Base-by-base conservation (phyloP, 1,140 invertebrate species). In the Druon quercuslanigerum region DNA sequence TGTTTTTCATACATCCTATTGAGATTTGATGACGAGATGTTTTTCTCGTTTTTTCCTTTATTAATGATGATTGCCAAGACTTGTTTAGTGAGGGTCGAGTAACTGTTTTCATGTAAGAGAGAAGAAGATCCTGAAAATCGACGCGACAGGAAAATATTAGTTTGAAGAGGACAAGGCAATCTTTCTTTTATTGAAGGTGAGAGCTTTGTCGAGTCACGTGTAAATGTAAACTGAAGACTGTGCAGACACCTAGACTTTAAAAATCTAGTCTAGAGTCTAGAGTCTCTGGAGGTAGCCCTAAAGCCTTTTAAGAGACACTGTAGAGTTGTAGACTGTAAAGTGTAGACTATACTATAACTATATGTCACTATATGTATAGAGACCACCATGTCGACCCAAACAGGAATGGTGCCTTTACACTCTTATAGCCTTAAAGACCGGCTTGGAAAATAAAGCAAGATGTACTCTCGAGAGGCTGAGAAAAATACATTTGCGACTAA, bases 401-500 rank as follows among this genome's bases (percentile, higher is more conserved):
- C 40, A 46, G 40, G 40, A 46, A 46, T 46, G 8, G 40, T 46
- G 40, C 7, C 40, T 46, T 46, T 46, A 46, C 40, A 46, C 60
- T 33, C 40, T 66, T 33, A 40, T 66, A 66, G 25, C 8, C 25
- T 40, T 9, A 57, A 16, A 66, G 57, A 66, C 60, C 60, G 60
- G 60, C 60, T 66, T 40, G 60, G 40, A 66, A 66, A 66, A 77
- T 76, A 80, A 73, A 79, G 50, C 75, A 70, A 82, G 57, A 71
- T 60, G 71, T 17, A 70, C 40, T 57, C 12, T 50, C 14, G n/a
- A n/a, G n/a, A 50, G 73, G 20, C 33, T 16, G 73, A 54, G 76
- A 85, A 84, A 84, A 85, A 85, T 79, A 76, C 71, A 84, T 83
- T 82, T 76, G 71, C 72, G 75, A 72, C 83, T 86, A 86, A 86